These are phyloP conservation scores for Drosophila hydei DNA, from an alignment of 1,140 invertebrate genomes.

Conservation along the genomic window DNA sequence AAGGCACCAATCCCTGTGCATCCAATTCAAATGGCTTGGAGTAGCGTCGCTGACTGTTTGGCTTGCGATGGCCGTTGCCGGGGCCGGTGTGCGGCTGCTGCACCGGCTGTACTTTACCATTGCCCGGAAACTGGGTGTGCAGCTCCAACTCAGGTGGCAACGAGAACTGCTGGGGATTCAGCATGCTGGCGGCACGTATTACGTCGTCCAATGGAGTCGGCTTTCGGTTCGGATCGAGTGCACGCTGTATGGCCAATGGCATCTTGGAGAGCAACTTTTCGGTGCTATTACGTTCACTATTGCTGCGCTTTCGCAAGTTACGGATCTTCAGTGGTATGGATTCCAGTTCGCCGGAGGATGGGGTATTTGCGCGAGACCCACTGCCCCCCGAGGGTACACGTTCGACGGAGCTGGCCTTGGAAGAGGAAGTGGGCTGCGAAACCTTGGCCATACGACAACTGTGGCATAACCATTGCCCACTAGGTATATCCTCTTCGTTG, in stretches of 20 bases:
- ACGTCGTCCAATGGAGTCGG: constrained; percentile 89
- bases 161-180: constrained; percentile 95
- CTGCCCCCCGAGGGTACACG: constrained; percentile 64
- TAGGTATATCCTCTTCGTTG: constrained; percentile 94
- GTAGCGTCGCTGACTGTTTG: constrained; percentile 64
- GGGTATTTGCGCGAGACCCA: constrained; percentile 69
- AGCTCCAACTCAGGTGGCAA: constrained; percentile 91
- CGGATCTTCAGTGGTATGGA: constrained; percentile 77
- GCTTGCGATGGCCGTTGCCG: constrained; percentile 63
- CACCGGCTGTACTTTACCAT: constrained; percentile 86
- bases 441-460: constrained; percentile 87
- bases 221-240: constrained; percentile 84
- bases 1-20: constrained; percentile 90
- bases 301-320: constrained; percentile 79
- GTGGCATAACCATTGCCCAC: constrained; percentile 95
- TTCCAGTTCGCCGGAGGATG: constrained; percentile 70
- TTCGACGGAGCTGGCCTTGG: constrained; percentile 76
- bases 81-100: constrained; percentile 44
- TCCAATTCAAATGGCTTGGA: constrained; percentile 88
- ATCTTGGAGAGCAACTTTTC: constrained; percentile 74
- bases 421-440: constrained; percentile 55
- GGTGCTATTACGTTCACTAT: constrained; percentile 75
- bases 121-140: constrained; percentile 92
- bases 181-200: constrained; percentile 90
- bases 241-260: constrained; percentile 69